Evolutionary conservation across 2,888 invertebrate genomes (phyloP).

Genomic region (Lithophane leautieri): DNA sequence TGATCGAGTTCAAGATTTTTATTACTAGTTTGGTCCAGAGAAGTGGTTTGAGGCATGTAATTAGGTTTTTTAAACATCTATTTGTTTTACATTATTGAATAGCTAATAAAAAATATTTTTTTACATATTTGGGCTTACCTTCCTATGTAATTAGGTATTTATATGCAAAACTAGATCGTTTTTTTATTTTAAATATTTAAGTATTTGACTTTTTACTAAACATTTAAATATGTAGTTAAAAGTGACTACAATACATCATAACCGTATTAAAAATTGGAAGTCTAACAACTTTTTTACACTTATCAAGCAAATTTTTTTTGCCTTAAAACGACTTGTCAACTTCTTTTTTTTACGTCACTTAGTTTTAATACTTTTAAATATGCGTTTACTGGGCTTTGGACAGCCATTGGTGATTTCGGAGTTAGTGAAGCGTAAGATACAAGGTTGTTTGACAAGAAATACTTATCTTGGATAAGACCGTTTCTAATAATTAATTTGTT

Average conservation of each 20-base stretch:
- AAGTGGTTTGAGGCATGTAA: constrained; percentile 80
- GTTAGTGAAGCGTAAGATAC: constrained; percentile 82
- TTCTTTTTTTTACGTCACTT: constrained; percentile 41
- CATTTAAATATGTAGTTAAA: neutral
- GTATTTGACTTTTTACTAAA: neutral
- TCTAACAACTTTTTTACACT: constrained; percentile 31
- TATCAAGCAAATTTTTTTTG: constrained; percentile 38
- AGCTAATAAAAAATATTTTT: neutral
- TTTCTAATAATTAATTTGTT: constrained; percentile 73
- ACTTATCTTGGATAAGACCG: constrained; percentile 71
- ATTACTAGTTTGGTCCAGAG: constrained; percentile 82
- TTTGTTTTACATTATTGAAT: constrained; percentile 37
- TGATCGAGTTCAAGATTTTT: constrained; percentile 87
- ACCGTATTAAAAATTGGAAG: neutral
- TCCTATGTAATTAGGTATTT: too few relatives aligned
- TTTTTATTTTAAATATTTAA: neutral
- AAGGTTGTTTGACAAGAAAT: constrained; percentile 81
- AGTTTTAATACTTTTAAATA: constrained; percentile 43
- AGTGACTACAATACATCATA: neutral
- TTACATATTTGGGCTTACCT: neutral
- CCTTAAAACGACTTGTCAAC: constrained; percentile 35
- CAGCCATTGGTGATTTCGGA: constrained; percentile 77
- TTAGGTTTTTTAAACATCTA: constrained; percentile 77
- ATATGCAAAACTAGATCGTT: neutral
- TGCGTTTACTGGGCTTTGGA: constrained; percentile 62